phyloP scores from a whole-genome alignment of 2,797 vertebrate species.

The Micrastur ruficollis region DNA sequence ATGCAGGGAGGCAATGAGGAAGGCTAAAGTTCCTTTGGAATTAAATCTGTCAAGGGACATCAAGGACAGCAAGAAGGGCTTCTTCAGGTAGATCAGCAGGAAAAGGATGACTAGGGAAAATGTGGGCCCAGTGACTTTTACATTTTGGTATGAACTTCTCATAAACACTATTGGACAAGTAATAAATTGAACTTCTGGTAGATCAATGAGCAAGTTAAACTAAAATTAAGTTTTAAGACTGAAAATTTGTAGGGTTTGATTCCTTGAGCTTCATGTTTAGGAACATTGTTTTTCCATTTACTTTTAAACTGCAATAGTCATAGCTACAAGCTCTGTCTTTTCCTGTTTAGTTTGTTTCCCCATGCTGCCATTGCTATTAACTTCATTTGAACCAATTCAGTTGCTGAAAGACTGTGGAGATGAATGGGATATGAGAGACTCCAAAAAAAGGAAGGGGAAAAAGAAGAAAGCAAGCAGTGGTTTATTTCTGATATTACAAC shows the following conservation, averaged over 20 bases:
- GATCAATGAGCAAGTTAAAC: not conserved
- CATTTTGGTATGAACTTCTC: not conserved
- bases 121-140: not conserved
- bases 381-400: not conserved
- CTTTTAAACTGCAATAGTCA: not conserved
- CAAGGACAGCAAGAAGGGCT: no score
- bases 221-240: not conserved
- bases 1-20: no score
- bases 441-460: not conserved
- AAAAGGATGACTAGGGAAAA: no score
- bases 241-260: not conserved
- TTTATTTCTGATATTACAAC: not conserved
- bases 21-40: no score
- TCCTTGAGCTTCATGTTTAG: not conserved
- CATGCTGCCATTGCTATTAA: not conserved
- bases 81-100: no score
- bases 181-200: not conserved
- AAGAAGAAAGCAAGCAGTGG: not conserved
- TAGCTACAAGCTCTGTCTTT: not conserved
- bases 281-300: not conserved
- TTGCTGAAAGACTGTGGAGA: not conserved
- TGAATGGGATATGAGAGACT: not conserved
- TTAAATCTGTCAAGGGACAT: no score
- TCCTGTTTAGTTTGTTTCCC: not conserved
- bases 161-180: not conserved